These are phyloP conservation scores for Cyanistes caeruleus DNA, from an alignment of 2,113 vertebrate species.

Conservation along the genomic window DNA sequence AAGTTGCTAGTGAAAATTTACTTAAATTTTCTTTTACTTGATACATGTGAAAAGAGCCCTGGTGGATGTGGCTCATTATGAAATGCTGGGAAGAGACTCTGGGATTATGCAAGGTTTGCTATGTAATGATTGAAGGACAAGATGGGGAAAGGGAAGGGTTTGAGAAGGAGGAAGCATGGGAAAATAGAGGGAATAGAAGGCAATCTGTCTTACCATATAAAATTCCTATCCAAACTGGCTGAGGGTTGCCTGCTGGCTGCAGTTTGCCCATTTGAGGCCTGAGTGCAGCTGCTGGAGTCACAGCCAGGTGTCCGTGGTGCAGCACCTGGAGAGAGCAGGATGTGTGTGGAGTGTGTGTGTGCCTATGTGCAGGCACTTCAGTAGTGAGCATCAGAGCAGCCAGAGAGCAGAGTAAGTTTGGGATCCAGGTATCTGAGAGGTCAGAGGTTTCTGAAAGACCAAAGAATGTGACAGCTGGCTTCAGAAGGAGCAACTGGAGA, in stretches of 20 bases:
- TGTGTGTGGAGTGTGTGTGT: accelerated
- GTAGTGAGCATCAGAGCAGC: background rate
- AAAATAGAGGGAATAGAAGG: background rate
- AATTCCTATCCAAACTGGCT: background rate
- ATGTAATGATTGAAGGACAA: background rate
- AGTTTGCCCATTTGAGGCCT: background rate
- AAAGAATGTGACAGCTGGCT: background rate
- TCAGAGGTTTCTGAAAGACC: background rate
- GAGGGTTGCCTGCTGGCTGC: background rate
- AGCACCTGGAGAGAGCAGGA: background rate
- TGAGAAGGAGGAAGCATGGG: background rate
- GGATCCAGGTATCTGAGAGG: background rate
- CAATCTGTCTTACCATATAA: background rate
- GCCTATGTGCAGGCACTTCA: too few species aligned
- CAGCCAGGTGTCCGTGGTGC: accelerated
- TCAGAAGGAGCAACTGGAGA: background rate
- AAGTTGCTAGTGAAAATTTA: background rate
- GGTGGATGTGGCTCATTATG: accelerated
- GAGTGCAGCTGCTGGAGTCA: background rate
- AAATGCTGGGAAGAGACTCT: background rate
- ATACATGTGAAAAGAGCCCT: background rate
- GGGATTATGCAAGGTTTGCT: background rate
- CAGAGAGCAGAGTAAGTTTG: background rate
- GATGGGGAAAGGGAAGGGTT: background rate
- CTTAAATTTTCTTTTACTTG: background rate